These are phyloP conservation scores for Ormyrus thymus DNA, from an alignment of 2,888 invertebrate genomes.

Conservation along the genomic window DNA sequence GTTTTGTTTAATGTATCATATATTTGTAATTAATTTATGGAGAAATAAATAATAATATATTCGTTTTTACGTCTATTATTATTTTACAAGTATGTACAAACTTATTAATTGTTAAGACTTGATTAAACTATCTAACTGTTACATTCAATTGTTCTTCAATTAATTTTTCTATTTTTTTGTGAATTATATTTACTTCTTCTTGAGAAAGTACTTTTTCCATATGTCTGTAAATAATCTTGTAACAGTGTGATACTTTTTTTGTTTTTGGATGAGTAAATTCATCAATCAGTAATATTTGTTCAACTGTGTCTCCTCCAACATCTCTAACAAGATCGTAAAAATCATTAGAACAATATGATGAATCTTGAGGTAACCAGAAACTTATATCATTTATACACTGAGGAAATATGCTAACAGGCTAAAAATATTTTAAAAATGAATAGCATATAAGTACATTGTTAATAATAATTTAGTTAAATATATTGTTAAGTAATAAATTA, in stretches of 20 bases:
- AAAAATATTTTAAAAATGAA: conserved; percentile 54
- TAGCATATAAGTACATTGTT: conserved; percentile 10
- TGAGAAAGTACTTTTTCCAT: conserved; percentile 92
- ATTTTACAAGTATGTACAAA: conserved; percentile 31
- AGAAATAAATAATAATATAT: conserved; percentile 69
- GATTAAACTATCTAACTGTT: conserved; percentile 57
- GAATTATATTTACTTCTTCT: conserved; percentile 90
- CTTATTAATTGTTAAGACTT: neutral
- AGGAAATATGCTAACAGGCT: conserved; percentile 89
- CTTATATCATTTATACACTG: conserved; percentile 94
- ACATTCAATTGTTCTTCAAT: conserved; percentile 69
- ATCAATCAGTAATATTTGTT: conserved; percentile 92
- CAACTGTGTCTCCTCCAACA: conserved; percentile 93
- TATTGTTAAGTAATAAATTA: conserved; percentile 15
- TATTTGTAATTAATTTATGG: conserved; percentile 69
- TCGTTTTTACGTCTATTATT: conserved; percentile 60
- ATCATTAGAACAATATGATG: conserved; percentile 86
- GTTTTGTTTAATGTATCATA: conserved; percentile 67
- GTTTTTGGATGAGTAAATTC: conserved; percentile 91
- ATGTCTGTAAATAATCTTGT: conserved; percentile 93
- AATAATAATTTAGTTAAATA: conserved; percentile 19
- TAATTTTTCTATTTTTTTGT: conserved; percentile 82
- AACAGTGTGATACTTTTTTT: conserved; percentile 89
- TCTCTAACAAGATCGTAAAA: conserved; percentile 94
- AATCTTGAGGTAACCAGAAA: conserved; percentile 91